Evolutionary conservation across 1,140 invertebrate species (phyloP).

Genomic region (Calycopis cecrops): DNA sequence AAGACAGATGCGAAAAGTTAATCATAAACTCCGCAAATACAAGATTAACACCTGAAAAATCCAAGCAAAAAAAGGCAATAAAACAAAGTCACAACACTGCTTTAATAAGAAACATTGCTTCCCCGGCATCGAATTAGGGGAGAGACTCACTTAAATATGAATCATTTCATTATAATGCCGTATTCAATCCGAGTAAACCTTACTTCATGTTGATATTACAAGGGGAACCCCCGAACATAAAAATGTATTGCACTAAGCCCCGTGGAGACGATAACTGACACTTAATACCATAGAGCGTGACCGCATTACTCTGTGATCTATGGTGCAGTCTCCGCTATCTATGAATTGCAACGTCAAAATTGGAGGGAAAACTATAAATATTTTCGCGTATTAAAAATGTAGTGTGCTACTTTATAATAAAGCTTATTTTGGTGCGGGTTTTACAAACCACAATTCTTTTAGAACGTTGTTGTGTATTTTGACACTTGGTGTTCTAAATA

Average conservation of each 20-base stretch:
- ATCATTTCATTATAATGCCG: constrained; percentile 75
- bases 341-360: constrained; percentile 58
- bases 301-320: constrained; percentile 73
- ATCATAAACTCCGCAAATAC: constrained; percentile 11
- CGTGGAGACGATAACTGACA: constrained; percentile 72
- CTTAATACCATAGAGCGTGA: constrained; percentile 74
- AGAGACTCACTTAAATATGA: constrained; percentile 74
- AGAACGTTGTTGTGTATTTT: not conserved
- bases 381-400: not conserved
- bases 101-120: constrained; percentile 73
- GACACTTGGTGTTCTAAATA: constrained; percentile 4
- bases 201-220: constrained; percentile 71
- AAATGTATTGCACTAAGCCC: constrained; percentile 68
- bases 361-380: constrained; percentile 38
- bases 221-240: constrained; percentile 63
- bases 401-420: not conserved
- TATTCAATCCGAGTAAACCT: constrained; percentile 73
- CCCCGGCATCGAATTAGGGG: constrained; percentile 66
- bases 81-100: constrained; percentile 59
- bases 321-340: constrained; percentile 64
- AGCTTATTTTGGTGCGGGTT: constrained; percentile 12
- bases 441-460: constrained; percentile 8
- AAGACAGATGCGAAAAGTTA: constrained; percentile 9
- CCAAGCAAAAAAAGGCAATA: constrained; percentile 43
- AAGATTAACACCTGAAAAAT: constrained; percentile 25